phyloP scores from a whole-genome alignment of 2,113 vertebrate species.

The Neodon shergylaensis region DNA sequence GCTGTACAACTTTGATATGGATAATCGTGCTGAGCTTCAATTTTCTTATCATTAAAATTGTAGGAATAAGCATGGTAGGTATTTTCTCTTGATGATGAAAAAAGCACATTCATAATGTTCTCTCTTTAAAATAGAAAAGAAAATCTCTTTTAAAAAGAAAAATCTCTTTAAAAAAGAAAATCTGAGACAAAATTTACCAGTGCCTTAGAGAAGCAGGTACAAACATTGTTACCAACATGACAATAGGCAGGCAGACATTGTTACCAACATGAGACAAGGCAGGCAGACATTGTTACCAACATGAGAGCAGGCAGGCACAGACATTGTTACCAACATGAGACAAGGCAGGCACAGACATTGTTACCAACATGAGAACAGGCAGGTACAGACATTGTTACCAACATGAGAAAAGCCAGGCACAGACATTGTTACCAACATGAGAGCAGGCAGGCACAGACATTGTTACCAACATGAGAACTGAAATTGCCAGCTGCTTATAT shows the following conservation, averaged over 20 bases:
- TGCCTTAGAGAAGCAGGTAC: background rate
- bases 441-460: background rate
- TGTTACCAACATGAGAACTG: background rate
- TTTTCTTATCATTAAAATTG: background rate
- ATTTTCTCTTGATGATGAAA: slow-evolving; percentile 21
- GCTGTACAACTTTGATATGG: background rate
- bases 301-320: no score
- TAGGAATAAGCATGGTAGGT: background rate
- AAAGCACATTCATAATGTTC: background rate
- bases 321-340: no score
- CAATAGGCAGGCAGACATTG: background rate
- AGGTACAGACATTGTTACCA: slow-evolving; percentile 6
- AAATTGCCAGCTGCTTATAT: background rate
- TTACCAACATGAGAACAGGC: background rate
- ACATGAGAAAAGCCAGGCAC: no score
- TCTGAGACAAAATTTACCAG: background rate
- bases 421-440: background rate
- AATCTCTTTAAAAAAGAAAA: background rate
- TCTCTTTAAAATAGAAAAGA: background rate
- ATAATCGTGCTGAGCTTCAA: background rate
- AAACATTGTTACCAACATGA: slow-evolving; percentile 11
- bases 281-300: background rate
- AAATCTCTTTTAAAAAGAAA: background rate
- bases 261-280: background rate
- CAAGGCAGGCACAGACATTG: no score